Conservation (phyloP, 2,797 vertebrate species). For the Sebastes iracundus region DNA sequence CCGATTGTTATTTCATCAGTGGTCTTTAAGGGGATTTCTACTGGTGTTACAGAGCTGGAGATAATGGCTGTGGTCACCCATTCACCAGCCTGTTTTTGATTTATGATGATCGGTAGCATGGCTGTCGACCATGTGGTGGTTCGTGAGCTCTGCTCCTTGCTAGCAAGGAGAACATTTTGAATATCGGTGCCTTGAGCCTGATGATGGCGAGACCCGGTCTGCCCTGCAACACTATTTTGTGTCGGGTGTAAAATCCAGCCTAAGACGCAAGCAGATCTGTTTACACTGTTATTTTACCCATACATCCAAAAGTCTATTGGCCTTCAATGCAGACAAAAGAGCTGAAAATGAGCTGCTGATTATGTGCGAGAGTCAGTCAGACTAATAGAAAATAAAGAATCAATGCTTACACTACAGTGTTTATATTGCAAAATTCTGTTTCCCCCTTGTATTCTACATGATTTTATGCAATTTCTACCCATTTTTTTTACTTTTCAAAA, state of each 20-base stretch:
- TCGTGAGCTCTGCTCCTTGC: neutral
- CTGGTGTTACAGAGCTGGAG: slow-evolving; percentile 5
- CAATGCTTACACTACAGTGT: neutral
- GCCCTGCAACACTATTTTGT: neutral
- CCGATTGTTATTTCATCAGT: slow-evolving; percentile 15
- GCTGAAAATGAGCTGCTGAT: neutral
- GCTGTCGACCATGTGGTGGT: neutral
- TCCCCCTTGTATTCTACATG: neutral
- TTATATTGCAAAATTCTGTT: neutral
- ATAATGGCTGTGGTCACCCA: neutral
- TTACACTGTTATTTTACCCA: neutral
- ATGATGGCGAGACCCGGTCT: neutral
- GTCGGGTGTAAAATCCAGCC: neutral
- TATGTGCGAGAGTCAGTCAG: neutral
- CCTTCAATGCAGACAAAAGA: neutral
- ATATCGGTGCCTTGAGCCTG: neutral
- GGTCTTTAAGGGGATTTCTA: slow-evolving; percentile 24
- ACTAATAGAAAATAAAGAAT: neutral
- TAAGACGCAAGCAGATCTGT: neutral
- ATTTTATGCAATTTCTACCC: neutral
- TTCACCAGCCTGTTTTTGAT: neutral
- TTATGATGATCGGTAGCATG: neutral
- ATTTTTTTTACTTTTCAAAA: neutral
- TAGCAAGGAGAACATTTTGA: neutral
- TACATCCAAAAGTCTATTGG: neutral